These are phyloP conservation scores for Campoletis sonorensis DNA, from an alignment of 1,140 invertebrate species.

Conservation along the genomic window DNA sequence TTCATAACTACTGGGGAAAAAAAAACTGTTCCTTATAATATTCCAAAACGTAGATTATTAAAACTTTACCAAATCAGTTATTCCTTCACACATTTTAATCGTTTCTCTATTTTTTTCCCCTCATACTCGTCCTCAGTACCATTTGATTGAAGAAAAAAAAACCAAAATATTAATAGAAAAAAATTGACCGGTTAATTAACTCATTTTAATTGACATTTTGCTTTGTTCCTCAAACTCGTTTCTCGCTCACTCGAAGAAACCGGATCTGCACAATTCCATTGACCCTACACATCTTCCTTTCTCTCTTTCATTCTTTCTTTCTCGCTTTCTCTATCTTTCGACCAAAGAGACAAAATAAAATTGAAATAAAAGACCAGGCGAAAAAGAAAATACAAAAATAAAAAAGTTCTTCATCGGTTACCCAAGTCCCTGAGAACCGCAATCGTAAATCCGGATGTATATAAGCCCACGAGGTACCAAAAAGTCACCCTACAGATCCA, in stretches of 20 bases:
- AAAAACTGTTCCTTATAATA: too few species aligned
- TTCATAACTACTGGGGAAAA: too few species aligned
- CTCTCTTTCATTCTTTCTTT: background rate
- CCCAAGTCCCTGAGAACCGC: background rate
- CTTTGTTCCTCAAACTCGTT: background rate
- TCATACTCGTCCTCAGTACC: too few species aligned
- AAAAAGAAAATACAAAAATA: background rate
- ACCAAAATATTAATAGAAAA: background rate
- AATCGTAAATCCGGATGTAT: constrained; percentile 39
- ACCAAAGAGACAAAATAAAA: background rate
- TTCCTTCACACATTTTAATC: too few species aligned
- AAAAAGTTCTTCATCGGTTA: background rate
- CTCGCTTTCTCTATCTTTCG: background rate
- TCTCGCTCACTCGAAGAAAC: constrained; percentile 4
- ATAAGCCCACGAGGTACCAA: background rate
- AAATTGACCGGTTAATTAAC: background rate
- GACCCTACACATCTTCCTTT: background rate
- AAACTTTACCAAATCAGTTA: too few species aligned
- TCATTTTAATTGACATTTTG: too few species aligned
- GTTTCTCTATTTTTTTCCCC: too few species aligned
- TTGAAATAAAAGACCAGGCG: background rate
- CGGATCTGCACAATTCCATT: constrained; percentile 34
- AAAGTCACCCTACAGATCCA: constrained; percentile 6
- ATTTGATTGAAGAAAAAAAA: too few species aligned
- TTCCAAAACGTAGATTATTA: too few species aligned